phyloP scores from a whole-genome alignment of 2,888 invertebrate genomes.

The Drosophila aldrichi region DNA sequence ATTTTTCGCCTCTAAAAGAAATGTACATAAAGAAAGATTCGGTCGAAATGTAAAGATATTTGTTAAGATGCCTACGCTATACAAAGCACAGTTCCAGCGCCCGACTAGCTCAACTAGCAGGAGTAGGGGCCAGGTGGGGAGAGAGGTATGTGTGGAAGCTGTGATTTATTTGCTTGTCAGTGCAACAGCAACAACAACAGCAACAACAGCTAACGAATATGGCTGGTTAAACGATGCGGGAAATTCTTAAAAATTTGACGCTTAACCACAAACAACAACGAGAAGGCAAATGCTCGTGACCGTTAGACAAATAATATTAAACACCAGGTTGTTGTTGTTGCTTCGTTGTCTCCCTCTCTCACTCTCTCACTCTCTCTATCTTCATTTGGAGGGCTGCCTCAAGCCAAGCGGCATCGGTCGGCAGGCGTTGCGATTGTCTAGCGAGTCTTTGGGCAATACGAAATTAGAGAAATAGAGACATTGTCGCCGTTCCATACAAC shows the following conservation, averaged over 20 bases:
- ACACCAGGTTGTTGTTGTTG: constrained; percentile 51
- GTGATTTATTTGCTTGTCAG: constrained; percentile 80
- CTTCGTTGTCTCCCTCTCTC: background rate
- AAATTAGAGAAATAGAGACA: constrained; percentile 78
- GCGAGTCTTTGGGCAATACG: constrained; percentile 47
- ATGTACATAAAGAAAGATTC: constrained; percentile 64
- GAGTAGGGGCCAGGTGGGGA: background rate
- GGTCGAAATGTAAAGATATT: constrained; percentile 73
- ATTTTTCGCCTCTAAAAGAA: constrained; percentile 74
- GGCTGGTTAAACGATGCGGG: constrained; percentile 78
- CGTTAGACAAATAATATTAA: constrained; percentile 80
- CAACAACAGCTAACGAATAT: constrained; percentile 57
- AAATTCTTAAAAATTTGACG: constrained; percentile 76
- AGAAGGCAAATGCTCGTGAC: constrained; percentile 74
- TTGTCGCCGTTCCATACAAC: constrained; percentile 65
- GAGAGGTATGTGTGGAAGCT: constrained; percentile 34
- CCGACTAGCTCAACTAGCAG: background rate
- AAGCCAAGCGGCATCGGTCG: constrained; percentile 3
- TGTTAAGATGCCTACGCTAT: constrained; percentile 69
- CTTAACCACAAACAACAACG: constrained; percentile 74
- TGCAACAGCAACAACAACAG: constrained; percentile 59
- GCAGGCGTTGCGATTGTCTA: constrained; percentile 39
- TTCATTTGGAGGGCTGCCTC: constrained; percentile 4
- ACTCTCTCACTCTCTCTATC: background rate
- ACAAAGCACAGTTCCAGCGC: constrained; percentile 35